Evolutionary conservation across 2,113 vertebrate genomes (phyloP), one percentile per base, ranked within the genome.

Genomic region (Platichthys stellatus): DNA sequence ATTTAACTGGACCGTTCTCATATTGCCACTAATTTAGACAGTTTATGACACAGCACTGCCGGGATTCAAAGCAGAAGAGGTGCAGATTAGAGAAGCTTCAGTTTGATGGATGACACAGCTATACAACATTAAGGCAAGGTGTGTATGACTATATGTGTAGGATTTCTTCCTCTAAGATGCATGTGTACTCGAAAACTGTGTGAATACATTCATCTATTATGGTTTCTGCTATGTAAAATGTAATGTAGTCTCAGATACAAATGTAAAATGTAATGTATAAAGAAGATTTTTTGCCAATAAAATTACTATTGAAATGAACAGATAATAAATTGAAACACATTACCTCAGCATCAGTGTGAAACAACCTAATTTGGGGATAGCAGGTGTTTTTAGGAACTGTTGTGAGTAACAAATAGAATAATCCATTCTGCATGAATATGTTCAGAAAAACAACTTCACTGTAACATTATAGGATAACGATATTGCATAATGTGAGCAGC

Each of bases 21-120:
- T 49, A 17, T 49, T 47, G 31, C 40, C 6, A 13, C 26, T 43
- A 47, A 79, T 66, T 49, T 49, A 4, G 13, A 13, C 28, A 18
- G 31, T 49, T 66, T 2, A 2, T 51, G 43, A 26, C 23, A 20
- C 23, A 20, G 28, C 20, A 28, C 57, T 1, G 74, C 67, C 72
- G 79, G 40, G 63, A 63, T 54, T 45, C 45, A 15, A 78, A 49
- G 11, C 57, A 47, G 40, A 28, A 21, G 54, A 47, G 24, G 14
- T 15, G 43, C 43, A 45, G 11, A 13, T 45, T 15, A 45, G 12
- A 14, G 45, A 4, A 20, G 69, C 31, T 76, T 18, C 57, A 51
- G 14, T 8, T 7, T 12, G 45, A 51, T 51, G 18, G 49, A 51
- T 45, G 13, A 45, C 43, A 51, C 18, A 17, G 2, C 14, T 51